These are phyloP conservation scores for Parus major DNA, from an alignment of 2,113 vertebrate species.

Conservation along the genomic window DNA sequence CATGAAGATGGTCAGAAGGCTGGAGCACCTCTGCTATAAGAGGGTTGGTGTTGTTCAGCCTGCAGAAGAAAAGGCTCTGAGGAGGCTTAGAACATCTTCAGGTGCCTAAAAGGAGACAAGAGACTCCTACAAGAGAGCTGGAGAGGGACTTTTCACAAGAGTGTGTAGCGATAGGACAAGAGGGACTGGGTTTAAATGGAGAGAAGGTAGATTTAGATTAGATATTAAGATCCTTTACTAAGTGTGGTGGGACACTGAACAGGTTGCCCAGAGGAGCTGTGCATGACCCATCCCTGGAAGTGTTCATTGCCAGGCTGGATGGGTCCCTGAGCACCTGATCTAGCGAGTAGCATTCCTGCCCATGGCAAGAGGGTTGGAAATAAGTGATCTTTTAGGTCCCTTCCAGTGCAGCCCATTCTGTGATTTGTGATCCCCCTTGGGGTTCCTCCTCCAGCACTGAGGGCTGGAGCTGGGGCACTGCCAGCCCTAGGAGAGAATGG, in stretches of 20 bases:
- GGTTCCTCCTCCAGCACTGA: rapidly evolving
- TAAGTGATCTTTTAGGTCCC: background rate
- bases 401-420: background rate
- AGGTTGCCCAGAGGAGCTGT: background rate
- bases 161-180: background rate
- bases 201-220: background rate
- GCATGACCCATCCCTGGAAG: background rate
- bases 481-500: rapidly evolving
- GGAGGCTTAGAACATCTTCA: background rate
- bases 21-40: background rate
- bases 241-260: too few species aligned
- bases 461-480: background rate
- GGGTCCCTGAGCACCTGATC: background rate
- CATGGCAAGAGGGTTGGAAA: background rate
- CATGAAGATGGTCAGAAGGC: too few species aligned
- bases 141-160: too few species aligned
- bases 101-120: background rate
- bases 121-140: background rate
- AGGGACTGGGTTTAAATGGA: background rate
- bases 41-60: background rate
- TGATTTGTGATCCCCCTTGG: background rate
- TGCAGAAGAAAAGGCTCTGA: background rate
- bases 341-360: background rate
- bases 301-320: background rate
- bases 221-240: background rate